Base-by-base conservation (phyloP, 2,888 invertebrate genomes). In the Melikaiella ostensackeni region DNA sequence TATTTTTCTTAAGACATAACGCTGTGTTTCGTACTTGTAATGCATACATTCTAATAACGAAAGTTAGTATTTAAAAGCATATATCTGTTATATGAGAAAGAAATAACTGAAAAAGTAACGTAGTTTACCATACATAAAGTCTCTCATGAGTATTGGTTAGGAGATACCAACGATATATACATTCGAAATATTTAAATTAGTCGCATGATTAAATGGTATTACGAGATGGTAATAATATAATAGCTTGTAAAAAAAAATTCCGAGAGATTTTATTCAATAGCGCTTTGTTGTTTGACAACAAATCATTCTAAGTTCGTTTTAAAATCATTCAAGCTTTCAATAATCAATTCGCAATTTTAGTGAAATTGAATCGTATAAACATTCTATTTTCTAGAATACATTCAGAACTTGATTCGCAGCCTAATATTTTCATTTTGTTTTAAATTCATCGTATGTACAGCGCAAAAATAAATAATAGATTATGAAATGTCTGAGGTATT, bases 251-350 rank as follows among this genome's bases (percentile, higher is more conserved):
- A n/a, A 42, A 38, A 42, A 42, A 5, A 24, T 24, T 57, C 11
- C 24, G 11, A 57, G 5, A 57, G 1, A 5, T 57, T 77, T 86
- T 84, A 16, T 75, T 79, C 8, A 82, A 24, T 64, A 80, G 64
- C 4, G 80, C 55, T 63, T 86, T 82, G 13, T 74, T 75, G 30
- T 74, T 35, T n/a, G 73, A 74, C 7, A 77, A 50, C 1, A 81
- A 9, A 33, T 75, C 70, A 75, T 85, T 81, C 7, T 73, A 42
- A 11, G 42, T 42, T 16, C 16, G 16, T 42, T 42, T 83, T 81
- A 92, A n/a, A 55, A 55, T 55, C 55, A 55, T 55, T n/a, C 50
- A 55, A 55, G 55, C 55, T 55, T 55, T 55, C n/a, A 55, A 55
- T 21, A 16, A 24, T 24, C 9, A 24, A 24, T 24, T 57, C 21